Conservation (phyloP, 1,140 invertebrate genomes). For the Solenopsis fugax region DNA sequence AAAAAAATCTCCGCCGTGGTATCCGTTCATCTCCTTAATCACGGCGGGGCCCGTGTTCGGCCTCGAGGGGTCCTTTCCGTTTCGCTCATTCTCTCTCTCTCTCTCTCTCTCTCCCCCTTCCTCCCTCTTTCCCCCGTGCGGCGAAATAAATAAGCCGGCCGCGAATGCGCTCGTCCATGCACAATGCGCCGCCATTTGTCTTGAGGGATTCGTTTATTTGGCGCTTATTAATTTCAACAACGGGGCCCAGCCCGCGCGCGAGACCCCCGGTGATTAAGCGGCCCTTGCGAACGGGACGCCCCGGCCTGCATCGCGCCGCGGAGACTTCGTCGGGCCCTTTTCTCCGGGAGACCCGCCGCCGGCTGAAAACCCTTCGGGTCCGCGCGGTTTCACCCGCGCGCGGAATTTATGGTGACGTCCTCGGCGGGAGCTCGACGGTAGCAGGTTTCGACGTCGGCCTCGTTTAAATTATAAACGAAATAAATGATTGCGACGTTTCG, state of each 20-base stretch:
- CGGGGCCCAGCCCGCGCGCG: constrained; percentile 59
- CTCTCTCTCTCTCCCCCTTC: not conserved
- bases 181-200: constrained; percentile 78
- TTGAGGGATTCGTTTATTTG: constrained; percentile 76
- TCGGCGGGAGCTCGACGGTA: constrained; percentile 51
- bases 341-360: not conserved
- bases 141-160: constrained; percentile 74
- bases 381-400: constrained; percentile 59
- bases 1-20: constrained; percentile 64
- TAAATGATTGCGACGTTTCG: not conserved
- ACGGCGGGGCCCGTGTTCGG: constrained; percentile 66
- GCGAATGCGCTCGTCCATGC: constrained; percentile 61
- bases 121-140: not conserved
- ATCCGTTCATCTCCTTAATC: constrained; percentile 77
- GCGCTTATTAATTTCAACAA: constrained; percentile 79
- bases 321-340: constrained; percentile 12
- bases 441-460: constrained; percentile 33
- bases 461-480: constrained; percentile 46
- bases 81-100: constrained; percentile 8
- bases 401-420: constrained; percentile 53
- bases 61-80: constrained; percentile 51
- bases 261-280: constrained; percentile 69
- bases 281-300: constrained; percentile 6
- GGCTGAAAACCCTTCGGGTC: not conserved
- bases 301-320: constrained; percentile 3